Conservation (phyloP, 2,797 vertebrate genomes). For the Peromyscus nudipes region DNA sequence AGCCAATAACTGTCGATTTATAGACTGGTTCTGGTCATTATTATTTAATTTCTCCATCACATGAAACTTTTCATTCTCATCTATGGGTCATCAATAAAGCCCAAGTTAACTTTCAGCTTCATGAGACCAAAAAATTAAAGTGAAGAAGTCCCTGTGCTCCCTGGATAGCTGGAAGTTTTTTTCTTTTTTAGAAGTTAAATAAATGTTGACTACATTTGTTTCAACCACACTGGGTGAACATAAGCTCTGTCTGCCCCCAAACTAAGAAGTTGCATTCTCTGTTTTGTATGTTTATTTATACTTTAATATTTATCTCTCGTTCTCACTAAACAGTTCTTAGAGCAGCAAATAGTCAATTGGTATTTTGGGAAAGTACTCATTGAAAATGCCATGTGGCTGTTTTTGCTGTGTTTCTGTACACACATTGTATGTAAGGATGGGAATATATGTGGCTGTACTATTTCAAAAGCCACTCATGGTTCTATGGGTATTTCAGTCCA, state of each 20-base stretch:
- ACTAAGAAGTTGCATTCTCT: slow-evolving; percentile 65
- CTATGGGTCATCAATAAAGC: slow-evolving; percentile 58
- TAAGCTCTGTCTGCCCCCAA: slow-evolving; percentile 42
- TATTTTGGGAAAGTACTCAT: slow-evolving; percentile 86
- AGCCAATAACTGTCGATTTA: slow-evolving; percentile 47
- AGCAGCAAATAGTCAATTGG: slow-evolving; percentile 83
- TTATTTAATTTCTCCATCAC: slow-evolving; percentile 71
- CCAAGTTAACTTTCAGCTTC: slow-evolving; percentile 33
- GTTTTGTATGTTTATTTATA: slow-evolving; percentile 50
- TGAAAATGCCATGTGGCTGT: slow-evolving; percentile 79
- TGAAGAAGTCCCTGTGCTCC: slow-evolving; percentile 12
- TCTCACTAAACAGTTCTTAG: slow-evolving; percentile 64
- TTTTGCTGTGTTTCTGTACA: slow-evolving; percentile 75
- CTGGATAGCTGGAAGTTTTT: not conserved
- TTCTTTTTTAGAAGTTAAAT: slow-evolving; percentile 64
- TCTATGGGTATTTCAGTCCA: slow-evolving; percentile 61
- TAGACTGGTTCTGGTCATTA: slow-evolving; percentile 41
- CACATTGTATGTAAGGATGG: slow-evolving; percentile 60
- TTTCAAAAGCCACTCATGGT: slow-evolving; percentile 66
- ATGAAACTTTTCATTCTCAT: slow-evolving; percentile 56
- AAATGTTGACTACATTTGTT: slow-evolving; percentile 51
- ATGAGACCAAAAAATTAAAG: slow-evolving; percentile 7
- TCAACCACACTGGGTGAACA: slow-evolving; percentile 35
- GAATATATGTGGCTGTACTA: slow-evolving; percentile 72
- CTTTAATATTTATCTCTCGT: slow-evolving; percentile 76